Base-by-base conservation (phyloP, 2,113 vertebrate species). In the Megatriorchis doriae region DNA sequence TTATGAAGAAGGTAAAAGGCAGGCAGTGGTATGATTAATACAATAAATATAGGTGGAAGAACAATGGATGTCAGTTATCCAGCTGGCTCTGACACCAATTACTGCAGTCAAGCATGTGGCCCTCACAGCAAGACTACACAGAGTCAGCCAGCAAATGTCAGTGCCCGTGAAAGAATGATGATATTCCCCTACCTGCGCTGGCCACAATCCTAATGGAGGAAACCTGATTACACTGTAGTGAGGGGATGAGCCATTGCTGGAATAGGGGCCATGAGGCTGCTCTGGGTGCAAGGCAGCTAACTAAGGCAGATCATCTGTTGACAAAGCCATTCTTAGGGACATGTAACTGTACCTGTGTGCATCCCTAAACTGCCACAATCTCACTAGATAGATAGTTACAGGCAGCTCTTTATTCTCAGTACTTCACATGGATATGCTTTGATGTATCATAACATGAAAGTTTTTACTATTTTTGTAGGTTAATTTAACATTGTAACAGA, bases 311-410 rank as follows among this genome's bases (percentile, higher is more conserved):
- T 20, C 10, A 19, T 3, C 16, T 29, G 25, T 14, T 9, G 27
- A 21, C 56, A 56, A 25, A 73, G 29, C 29, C 15, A 3, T 16
- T 63, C 19, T 18, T 38, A 55, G n/a, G n/a, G 25, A 84, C 27
- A 55, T 0, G 0, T 25, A 42, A 61, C 9, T 27, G 14, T 7
- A 43, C 21, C 52, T 75, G 31, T 11, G 47, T 40, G 38, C 47
- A 55, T 5, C 29, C 47, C 48, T 20, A 52, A 43, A 32, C 29
- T 74, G 61, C 26, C 63, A 32, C 8, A 1, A 2, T n/a, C 70
- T 48, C 61, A 4, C 52, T n/a, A 42, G 40, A 21, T 3, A 6
- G 9, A 34, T 6, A 27, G 38, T 10, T 58, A 25, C 27, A 19
- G 20, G 47, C 43, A 85, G 56, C n/a, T 75, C 26, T 72, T 56